Evolutionary conservation across 2,113 vertebrate genomes (phyloP), one percentile per base, ranked within the genome.

Genomic region (Megaleporinus macrocephalus): DNA sequence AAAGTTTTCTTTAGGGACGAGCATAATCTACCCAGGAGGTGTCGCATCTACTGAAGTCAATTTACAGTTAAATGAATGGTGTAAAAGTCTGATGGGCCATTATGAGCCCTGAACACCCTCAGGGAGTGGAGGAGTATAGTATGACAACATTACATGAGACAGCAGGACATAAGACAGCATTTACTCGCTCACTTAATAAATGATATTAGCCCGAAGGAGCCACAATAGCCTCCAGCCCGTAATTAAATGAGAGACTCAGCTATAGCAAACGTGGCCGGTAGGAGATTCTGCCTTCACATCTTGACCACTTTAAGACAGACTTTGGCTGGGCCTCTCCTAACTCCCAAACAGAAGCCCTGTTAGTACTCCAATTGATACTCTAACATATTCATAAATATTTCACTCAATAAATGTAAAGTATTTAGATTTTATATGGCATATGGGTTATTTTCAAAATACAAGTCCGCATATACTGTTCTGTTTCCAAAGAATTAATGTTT

Each of bases 111-210:
- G n/a, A 12, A 4, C 57, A 61, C 24, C 74, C 22, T 44, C 16
- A 7, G 29, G 57, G 57, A 76, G 5, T 20, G 29, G 3, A n/a
- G 16, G 63, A 57, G 30, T 57, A 41, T 41, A 22, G 15, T 26
- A 27, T 55, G 30, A 41, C 65, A 44, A 29, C 77, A 71, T 59
- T 71, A 71, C 22, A 13, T 26, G 27, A 65, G 59, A 53, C 47
- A 29, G 61, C 18, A 36, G 22, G n/a, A 63, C 44, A 73, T 0
- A 15, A 61, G 70, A 20, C 79, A 53, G 22, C 22, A n/a, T 80
- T 73, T 49, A 29, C 61, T 20, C 49, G 41, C 41, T 73, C 22
- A 63, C 27, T 63, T 80, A 80, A 73, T 73, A 73, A 63, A 80
- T 73, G 26, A 65, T 63, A 63, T 62, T 49, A 57, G 53, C 29